These are phyloP conservation scores for Chrysocyon brachyurus DNA, from an alignment of 2,797 vertebrate genomes.

Conservation along the genomic window DNA sequence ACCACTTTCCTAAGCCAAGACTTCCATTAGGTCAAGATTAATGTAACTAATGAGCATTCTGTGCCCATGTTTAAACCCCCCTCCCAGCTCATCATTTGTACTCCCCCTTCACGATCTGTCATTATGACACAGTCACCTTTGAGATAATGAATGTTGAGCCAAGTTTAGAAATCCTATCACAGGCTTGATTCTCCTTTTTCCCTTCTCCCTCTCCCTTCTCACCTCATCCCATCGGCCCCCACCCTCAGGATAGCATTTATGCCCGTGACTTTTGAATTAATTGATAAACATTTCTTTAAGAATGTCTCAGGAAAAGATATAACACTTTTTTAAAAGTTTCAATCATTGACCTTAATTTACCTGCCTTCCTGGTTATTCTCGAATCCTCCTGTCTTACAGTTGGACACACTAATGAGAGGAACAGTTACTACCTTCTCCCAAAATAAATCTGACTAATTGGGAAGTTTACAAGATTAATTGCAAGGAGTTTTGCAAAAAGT, in stretches of 20 bases:
- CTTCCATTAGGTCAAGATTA: slow-evolving; percentile 81
- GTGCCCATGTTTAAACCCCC: slow-evolving; percentile 35
- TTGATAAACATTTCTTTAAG: slow-evolving; percentile 78
- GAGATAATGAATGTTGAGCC: slow-evolving; percentile 74
- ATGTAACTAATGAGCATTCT: slow-evolving; percentile 67
- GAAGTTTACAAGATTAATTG: slow-evolving; percentile 83
- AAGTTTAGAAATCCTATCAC: slow-evolving; percentile 76
- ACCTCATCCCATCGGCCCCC: background rate
- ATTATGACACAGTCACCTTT: slow-evolving; percentile 70
- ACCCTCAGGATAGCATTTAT: background rate
- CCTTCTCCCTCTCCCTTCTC: background rate
- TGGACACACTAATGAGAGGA: slow-evolving; percentile 78
- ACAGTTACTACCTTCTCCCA: slow-evolving; percentile 75
- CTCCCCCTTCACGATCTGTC: slow-evolving; percentile 58
- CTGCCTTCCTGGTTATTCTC: slow-evolving; percentile 59
- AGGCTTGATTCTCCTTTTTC: slow-evolving; percentile 20
- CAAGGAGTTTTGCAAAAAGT: slow-evolving; percentile 65
- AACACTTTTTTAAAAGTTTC: slow-evolving; percentile 78
- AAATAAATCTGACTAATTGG: slow-evolving; percentile 81
- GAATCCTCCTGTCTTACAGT: slow-evolving; percentile 40
- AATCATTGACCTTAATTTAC: slow-evolving; percentile 80
- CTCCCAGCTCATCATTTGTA: background rate
- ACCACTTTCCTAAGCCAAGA: slow-evolving; percentile 77
- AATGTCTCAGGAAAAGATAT: slow-evolving; percentile 61
- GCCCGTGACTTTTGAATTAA: slow-evolving; percentile 74